Evolutionary conservation across 1,140 invertebrate genomes (phyloP).

Genomic region (Parasteatoda tepidariorum): DNA sequence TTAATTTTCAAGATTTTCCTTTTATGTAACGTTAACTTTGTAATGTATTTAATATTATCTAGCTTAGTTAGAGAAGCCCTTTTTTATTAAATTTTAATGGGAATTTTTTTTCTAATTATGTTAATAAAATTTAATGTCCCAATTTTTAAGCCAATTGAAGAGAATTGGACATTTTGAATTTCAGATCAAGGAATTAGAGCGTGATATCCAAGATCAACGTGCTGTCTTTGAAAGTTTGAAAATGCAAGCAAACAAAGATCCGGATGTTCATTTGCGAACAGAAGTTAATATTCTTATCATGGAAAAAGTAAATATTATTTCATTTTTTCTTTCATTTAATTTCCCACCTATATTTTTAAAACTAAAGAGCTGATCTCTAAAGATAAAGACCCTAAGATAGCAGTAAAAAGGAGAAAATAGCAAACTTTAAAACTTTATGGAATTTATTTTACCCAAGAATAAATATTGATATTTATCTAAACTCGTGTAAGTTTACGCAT

Average conservation of each 20-base stretch:
- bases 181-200: constrained; percentile 68
- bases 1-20: background rate
- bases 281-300: constrained; percentile 70
- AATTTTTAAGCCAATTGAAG: no score
- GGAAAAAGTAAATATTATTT: constrained; percentile 68
- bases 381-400: no score
- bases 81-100: no score
- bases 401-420: no score
- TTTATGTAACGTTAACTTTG: background rate
- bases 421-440: background rate
- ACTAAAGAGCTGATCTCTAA: no score
- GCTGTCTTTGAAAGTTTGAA: constrained; percentile 67
- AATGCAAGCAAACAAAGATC: constrained; percentile 68
- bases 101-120: no score
- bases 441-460: background rate
- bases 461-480: no score
- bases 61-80: no score
- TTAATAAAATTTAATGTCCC: no score
- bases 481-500: background rate
- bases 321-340: background rate
- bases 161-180: no score
- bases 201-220: constrained; percentile 66
- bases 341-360: background rate
- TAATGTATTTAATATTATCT: background rate
- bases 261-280: constrained; percentile 69